Evolutionary conservation across 2,113 vertebrate species (phyloP).

Genomic region (Sylvietta virens): DNA sequence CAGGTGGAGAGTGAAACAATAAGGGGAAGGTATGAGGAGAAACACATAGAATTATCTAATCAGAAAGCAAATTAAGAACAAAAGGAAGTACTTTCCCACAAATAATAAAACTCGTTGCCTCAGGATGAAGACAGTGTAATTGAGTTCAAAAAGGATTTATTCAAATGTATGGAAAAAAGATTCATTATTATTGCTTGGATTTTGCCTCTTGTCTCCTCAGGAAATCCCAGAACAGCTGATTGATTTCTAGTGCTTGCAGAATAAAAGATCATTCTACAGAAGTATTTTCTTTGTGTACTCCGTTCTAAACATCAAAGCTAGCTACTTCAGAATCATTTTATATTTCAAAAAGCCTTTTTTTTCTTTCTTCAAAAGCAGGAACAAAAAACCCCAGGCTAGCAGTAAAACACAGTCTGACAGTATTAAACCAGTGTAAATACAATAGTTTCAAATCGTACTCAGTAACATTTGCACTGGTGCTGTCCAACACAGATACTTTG

Average conservation of each 20-base stretch:
- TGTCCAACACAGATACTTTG: not conserved
- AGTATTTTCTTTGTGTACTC: not conserved
- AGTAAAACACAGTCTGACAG: not conserved
- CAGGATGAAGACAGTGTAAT: not conserved
- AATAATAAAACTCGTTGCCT: not conserved
- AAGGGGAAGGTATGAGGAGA: not conserved
- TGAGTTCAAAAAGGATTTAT: not conserved
- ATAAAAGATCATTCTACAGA: not conserved
- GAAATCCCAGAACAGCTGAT: not conserved
- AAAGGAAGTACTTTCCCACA: not conserved
- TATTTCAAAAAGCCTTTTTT: not conserved
- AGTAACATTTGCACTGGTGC: not conserved
- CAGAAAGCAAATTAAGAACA: not conserved
- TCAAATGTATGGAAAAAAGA: not conserved
- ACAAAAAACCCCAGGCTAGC: not conserved
- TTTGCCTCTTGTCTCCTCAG: not conserved
- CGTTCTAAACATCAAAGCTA: not conserved
- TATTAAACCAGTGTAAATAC: not conserved
- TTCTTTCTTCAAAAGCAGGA: not conserved
- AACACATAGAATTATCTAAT: not conserved
- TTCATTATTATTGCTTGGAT: not conserved
- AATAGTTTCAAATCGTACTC: rapidly evolving
- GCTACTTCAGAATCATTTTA: not conserved
- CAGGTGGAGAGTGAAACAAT: not conserved
- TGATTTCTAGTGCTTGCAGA: not conserved